Percentiles rank a stretch among this genome's conserved stretches.
These are phyloP conservation scores for Jacana jacana DNA, from an alignment of 2,113 vertebrate species.

Conservation along the genomic window DNA sequence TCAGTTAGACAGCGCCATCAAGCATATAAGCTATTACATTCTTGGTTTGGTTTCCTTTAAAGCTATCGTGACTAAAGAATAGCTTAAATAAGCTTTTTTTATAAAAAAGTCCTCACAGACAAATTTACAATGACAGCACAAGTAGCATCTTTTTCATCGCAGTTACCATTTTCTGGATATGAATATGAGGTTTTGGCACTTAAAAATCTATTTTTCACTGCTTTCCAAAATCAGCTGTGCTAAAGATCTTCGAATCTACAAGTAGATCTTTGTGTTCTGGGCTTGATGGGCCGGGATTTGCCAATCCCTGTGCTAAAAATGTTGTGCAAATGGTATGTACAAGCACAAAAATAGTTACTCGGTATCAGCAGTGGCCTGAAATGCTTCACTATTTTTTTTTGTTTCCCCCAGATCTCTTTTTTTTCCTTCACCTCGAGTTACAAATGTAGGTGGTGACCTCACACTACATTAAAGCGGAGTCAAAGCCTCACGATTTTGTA, in stretches of 20 bases:
- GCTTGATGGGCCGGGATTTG: background rate
- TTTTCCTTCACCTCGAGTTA: background rate
- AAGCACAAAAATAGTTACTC: background rate
- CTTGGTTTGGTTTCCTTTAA: background rate
- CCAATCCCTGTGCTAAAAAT: background rate
- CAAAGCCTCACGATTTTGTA: background rate
- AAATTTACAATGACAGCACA: background rate
- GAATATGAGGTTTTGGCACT: background rate
- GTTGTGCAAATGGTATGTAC: background rate
- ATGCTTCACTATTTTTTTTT: background rate
- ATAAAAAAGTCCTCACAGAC: background rate
- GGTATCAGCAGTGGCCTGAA: background rate
- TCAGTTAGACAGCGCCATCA: background rate
- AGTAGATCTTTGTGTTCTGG: background rate
- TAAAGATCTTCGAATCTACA: background rate
- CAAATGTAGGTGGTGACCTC: background rate
- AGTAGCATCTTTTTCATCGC: background rate
- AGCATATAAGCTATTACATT: background rate
- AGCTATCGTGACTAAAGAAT: background rate
- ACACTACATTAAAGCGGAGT: background rate
- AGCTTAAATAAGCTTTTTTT: background rate
- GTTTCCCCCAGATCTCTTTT: background rate
- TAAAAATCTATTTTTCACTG: background rate
- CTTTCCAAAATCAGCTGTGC: background rate
- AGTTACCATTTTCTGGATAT: background rate